Evolutionary conservation across 2,113 vertebrate species (phyloP).

Genomic region (Apeltes quadracus): DNA sequence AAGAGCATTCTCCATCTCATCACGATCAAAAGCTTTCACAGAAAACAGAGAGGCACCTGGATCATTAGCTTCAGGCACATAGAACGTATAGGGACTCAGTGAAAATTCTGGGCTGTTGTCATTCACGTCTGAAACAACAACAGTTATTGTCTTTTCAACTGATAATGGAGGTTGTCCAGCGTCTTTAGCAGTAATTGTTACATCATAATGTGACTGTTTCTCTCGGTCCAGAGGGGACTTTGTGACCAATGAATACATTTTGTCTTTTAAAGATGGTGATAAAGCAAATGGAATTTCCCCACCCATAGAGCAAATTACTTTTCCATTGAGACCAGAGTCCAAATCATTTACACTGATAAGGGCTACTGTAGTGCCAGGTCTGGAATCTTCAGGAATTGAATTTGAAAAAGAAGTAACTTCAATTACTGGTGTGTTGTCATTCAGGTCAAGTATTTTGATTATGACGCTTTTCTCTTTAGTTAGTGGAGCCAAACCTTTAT

Average conservation of each 20-base stretch:
- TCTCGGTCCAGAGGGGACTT: slow-evolving; percentile 68
- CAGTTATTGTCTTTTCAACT: slow-evolving; percentile 41
- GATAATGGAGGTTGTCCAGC: slow-evolving; percentile 53
- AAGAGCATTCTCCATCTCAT: slow-evolving; percentile 25
- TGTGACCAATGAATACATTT: slow-evolving; percentile 59
- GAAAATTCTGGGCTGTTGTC: slow-evolving; percentile 70
- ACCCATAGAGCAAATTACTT: slow-evolving; percentile 54
- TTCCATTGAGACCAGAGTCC: slow-evolving; percentile 62
- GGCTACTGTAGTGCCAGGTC: slow-evolving; percentile 59
- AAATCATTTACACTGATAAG: slow-evolving; percentile 56
- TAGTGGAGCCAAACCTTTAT: slow-evolving; percentile 38
- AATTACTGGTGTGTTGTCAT: slow-evolving; percentile 62
- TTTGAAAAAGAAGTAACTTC: slow-evolving; percentile 62
- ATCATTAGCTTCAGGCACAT: slow-evolving; percentile 27
- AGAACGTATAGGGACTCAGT: slow-evolving; percentile 57
- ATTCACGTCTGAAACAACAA: slow-evolving; percentile 67
- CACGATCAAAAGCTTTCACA: slow-evolving; percentile 60
- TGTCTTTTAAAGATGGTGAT: slow-evolving; percentile 52
- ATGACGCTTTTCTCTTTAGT: slow-evolving; percentile 35
- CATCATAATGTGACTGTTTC: slow-evolving; percentile 45
- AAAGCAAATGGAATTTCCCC: slow-evolving; percentile 46
- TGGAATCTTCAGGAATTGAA: slow-evolving; percentile 48
- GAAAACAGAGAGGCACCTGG: slow-evolving; percentile 55
- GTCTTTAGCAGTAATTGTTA: slow-evolving; percentile 66
- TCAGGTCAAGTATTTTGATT: slow-evolving; percentile 49